These are phyloP conservation scores for Falco cherrug DNA, from an alignment of 2,797 vertebrate genomes.

Conservation along the genomic window DNA sequence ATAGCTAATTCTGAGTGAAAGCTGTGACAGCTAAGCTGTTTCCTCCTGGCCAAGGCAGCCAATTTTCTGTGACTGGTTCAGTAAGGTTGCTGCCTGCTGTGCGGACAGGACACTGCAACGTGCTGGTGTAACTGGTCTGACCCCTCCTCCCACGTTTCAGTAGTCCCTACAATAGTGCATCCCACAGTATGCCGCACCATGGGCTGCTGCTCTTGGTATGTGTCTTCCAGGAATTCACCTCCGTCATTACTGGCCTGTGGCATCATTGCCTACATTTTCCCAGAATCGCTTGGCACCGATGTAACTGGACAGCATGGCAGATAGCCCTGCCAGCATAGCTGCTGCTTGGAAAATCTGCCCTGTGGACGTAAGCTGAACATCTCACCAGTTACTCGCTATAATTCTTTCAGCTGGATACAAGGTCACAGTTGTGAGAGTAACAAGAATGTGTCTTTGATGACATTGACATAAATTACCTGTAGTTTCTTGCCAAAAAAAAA, in stretches of 20 bases:
- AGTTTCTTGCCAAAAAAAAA: background rate
- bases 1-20: conserved; percentile 54
- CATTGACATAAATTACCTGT: conserved; percentile 17
- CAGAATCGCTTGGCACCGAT: conserved; percentile 22
- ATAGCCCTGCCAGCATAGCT: conserved; percentile 20
- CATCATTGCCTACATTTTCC: background rate
- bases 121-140: background rate
- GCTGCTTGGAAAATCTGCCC: conserved; percentile 41
- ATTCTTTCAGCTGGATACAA: conserved; percentile 20
- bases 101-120: background rate
- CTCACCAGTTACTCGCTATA: background rate
- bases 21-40: conserved; percentile 42
- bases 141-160: background rate
- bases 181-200: background rate
- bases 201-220: background rate
- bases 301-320: background rate
- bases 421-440: conserved; percentile 38
- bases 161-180: background rate
- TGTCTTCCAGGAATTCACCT: conserved; percentile 29
- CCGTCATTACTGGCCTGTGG: background rate
- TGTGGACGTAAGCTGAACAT: background rate
- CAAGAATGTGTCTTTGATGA: conserved; percentile 15
- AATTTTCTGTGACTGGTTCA: background rate
- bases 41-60: conserved; percentile 20
- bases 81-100: conserved; percentile 5